Conservation (phyloP, 2,888 invertebrate genomes). For the Pimpla rufipes region DNA sequence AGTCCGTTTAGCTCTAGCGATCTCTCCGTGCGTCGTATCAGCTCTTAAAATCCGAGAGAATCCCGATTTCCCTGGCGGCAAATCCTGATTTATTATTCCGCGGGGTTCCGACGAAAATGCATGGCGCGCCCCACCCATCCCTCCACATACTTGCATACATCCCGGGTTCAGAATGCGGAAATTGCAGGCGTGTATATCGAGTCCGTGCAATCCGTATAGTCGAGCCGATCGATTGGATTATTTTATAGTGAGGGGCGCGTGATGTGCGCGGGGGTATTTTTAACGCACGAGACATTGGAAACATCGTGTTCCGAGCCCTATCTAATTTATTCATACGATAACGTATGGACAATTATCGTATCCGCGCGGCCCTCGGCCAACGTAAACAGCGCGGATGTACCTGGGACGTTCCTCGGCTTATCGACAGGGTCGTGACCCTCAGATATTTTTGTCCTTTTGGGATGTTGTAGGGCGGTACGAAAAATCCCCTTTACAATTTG, state of each 20-base stretch:
- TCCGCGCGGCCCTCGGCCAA: constrained; percentile 24
- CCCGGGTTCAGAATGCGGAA: constrained; percentile 39
- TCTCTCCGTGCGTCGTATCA: constrained; percentile 47
- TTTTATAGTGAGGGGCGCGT: constrained; percentile 35
- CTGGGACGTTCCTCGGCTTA: no score
- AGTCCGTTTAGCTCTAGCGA: constrained; percentile 57
- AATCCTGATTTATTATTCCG: constrained; percentile 68
- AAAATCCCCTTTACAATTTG: no score
- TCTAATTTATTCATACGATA: constrained; percentile 60
- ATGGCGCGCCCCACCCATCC: not conserved
- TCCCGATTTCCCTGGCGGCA: constrained; percentile 61
- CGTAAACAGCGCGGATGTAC: constrained; percentile 2
- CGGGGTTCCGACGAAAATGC: constrained; percentile 45
- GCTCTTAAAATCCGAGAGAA: constrained; percentile 63
- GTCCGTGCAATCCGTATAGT: constrained; percentile 31
- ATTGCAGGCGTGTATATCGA: constrained; percentile 42
- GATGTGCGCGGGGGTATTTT: constrained; percentile 11
- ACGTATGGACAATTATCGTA: constrained; percentile 28
- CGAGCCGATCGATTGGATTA: constrained; percentile 63
- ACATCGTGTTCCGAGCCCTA: no score
- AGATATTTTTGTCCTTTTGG: no score
- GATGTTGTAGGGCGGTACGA: no score
- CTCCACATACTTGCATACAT: constrained; percentile 23
- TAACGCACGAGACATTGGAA: constrained; percentile 14
- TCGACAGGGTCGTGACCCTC: no score